Conservation (phyloP, 2,888 invertebrate genomes). For the Drosophila parthenogenetica region DNA sequence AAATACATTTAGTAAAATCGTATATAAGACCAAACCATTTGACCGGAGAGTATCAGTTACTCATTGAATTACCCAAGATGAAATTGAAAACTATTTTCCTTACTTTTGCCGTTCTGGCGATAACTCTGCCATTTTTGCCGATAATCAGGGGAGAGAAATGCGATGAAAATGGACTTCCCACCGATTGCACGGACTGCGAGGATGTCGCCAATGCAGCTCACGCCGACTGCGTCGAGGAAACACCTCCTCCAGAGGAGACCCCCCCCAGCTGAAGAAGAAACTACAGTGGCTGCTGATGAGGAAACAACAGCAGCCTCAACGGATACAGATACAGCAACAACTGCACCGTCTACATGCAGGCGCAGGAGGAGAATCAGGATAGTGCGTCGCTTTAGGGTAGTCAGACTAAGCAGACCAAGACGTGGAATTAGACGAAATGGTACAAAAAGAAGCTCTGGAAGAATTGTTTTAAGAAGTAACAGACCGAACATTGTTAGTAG, state of each 20-base stretch:
- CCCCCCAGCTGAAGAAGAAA: not conserved
- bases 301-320: constrained; percentile 1
- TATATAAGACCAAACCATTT: not conserved
- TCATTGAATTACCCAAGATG: constrained; percentile 17
- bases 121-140: constrained; percentile 8
- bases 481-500: not conserved
- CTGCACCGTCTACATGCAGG: not conserved
- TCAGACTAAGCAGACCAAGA: not conserved
- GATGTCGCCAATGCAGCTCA: not conserved
- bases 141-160: constrained; percentile 10
- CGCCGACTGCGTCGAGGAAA: constrained; percentile 15
- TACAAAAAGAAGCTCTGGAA: not conserved
- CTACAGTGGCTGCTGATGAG: not conserved
- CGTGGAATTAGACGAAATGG: not conserved
- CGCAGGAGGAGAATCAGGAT: not conserved
- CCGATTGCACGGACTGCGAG: constrained; percentile 23
- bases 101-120: constrained; percentile 12
- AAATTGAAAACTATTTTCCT: not conserved
- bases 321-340: not conserved
- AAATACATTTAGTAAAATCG: not conserved
- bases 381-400: not conserved
- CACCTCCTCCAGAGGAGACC: not conserved
- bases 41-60: not conserved
- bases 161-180: constrained; percentile 1
- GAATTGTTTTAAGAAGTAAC: not conserved